These are phyloP conservation scores for Drosophila anceps DNA, from an alignment of 2,888 invertebrate genomes.

Conservation along the genomic window DNA sequence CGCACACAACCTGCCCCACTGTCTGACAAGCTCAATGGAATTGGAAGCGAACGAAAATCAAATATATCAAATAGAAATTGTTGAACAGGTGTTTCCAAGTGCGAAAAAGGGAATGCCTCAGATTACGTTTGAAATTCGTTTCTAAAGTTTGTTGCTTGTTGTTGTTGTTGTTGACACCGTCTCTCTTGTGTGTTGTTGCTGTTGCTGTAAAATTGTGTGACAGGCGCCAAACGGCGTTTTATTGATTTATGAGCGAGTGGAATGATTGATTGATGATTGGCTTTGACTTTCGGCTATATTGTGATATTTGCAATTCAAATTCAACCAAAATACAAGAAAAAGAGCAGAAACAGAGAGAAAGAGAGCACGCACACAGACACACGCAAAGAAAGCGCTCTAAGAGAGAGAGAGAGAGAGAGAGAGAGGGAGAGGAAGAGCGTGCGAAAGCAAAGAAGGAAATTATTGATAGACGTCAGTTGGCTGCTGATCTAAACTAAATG, in stretches of 20 bases:
- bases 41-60: constrained; percentile 11
- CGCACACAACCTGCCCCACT: constrained; percentile 75
- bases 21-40: constrained; percentile 37
- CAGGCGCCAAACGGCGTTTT: constrained; percentile 68
- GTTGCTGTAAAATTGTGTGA: constrained; percentile 54
- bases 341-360: constrained; percentile 10
- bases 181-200: background rate
- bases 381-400: background rate
- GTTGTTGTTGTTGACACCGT: constrained; percentile 10
- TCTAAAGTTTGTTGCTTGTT: constrained; percentile 11
- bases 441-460: constrained; percentile 42
- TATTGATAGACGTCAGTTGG: constrained; percentile 79
- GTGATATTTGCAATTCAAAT: constrained; percentile 48
- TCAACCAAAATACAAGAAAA: constrained; percentile 9
- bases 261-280: constrained; percentile 72
- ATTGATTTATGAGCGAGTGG: constrained; percentile 67
- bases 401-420: background rate
- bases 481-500: constrained; percentile 41
- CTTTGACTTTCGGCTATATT: constrained; percentile 66
- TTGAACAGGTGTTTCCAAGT: constrained; percentile 74
- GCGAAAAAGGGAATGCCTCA: constrained; percentile 71
- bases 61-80: constrained; percentile 16
- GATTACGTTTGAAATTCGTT: constrained; percentile 52
- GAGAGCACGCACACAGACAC: constrained; percentile 14
- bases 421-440: constrained; percentile 4